A percentile compares a stretch with the other conserved stretches of the same genome.
Evolutionary conservation across 2,888 invertebrate species (phyloP).

Genomic region (Eupeodes latifasciatus): DNA sequence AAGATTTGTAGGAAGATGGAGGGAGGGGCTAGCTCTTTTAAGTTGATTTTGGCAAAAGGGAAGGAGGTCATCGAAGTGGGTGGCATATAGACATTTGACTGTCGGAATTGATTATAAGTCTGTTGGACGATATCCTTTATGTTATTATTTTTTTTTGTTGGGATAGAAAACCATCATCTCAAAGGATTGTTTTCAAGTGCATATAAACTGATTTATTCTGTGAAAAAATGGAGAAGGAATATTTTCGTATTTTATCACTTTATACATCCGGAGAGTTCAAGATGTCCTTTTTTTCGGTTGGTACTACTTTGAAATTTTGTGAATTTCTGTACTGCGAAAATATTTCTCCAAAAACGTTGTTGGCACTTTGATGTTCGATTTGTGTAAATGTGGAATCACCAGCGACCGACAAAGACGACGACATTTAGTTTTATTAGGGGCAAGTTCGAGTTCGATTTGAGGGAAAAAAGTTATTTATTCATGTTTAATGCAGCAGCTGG

Average conservation of each 20-base stretch:
- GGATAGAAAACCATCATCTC: conserved; percentile 41
- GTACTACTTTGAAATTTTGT: neutral
- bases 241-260: conserved; percentile 70
- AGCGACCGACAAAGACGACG: neutral
- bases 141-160: conserved; percentile 6
- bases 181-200: conserved; percentile 32
- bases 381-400: conserved; percentile 52
- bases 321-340: neutral
- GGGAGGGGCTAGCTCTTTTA: neutral
- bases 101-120: conserved; percentile 71
- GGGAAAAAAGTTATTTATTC: conserved; percentile 31
- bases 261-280: conserved; percentile 52
- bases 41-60: neutral
- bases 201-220: conserved; percentile 61
- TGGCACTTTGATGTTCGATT: conserved; percentile 66
- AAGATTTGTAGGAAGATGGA: neutral
- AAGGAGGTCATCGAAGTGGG: conserved; percentile 8
- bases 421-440: conserved; percentile 21
- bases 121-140: conserved; percentile 35
- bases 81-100: conserved; percentile 53
- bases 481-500: conserved; percentile 62
- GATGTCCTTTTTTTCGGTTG: conserved; percentile 33
- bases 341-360: conserved; percentile 1
- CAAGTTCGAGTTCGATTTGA: neutral
- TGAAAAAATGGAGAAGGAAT: conserved; percentile 22